Evolutionary conservation across 2,797 vertebrate genomes (phyloP), one percentile per base, ranked within the genome.

Genomic region (Acestrorhynchus altus): DNA sequence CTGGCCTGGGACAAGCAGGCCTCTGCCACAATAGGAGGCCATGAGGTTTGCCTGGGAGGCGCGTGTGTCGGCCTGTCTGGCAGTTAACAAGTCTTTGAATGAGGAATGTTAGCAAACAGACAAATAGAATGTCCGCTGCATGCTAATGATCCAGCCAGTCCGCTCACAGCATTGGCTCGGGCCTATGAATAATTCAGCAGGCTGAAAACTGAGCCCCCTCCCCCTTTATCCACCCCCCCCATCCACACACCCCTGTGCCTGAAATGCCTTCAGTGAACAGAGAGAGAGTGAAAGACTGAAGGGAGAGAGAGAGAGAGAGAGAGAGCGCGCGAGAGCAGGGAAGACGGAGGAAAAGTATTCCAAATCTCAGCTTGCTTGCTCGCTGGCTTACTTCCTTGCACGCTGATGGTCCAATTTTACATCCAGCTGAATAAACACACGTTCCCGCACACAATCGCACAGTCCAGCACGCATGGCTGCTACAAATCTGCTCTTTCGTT

Each of bases 81-180:
- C 94, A 94, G 95, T 95, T 96, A 95, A 96, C 95, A 94, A 95
- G 94, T 95, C 95, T 94, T 92, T 96, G 95, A 96, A 96, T 95
- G 94, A 95, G 94, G 94, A 96, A 95, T 94, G 96, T 96, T 96
- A 96, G 95, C 95, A 96, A 94, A 96, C 96, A 98, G 95, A 96
- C 95, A 94, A 92, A 92, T 95, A 93, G 94, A 95, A 94, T 95
- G 95, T 95, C 94, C 93, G 93, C 87, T 95, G 96, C 95, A 97
- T 96, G 96, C 95, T 96, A 96, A 95, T 96, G 90, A 84, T 90
- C 86, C 90, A 92, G 90, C 92, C 92, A 95, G 94, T 95, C 91
- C 94, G 91, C 94, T 91, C 90, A 92, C 94, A 94, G 93, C 90
- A 83, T 92, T 90, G 90, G 90, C 91, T 90, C 86, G 88, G 92